phyloP scores from a whole-genome alignment of 2,797 vertebrate species.

The Epinephelus coioides region DNA sequence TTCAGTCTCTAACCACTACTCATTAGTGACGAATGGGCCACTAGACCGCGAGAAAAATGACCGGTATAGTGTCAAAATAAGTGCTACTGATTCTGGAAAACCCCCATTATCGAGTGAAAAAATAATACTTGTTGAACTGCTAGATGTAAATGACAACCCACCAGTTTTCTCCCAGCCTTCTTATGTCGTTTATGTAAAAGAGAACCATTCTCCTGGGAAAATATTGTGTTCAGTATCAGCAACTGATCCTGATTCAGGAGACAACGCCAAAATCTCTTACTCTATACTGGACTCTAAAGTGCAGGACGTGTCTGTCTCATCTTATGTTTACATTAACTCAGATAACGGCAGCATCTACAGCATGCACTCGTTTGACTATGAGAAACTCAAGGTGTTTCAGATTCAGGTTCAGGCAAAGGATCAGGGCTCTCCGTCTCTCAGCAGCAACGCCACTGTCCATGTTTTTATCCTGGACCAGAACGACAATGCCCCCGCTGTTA shows the following conservation, averaged over 20 bases:
- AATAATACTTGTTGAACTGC: constrained; percentile 77
- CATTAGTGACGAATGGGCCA: constrained; percentile 75
- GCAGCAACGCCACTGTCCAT: constrained; percentile 75
- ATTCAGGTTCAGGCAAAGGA: constrained; percentile 78
- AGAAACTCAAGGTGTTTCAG: constrained; percentile 79
- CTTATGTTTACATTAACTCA: constrained; percentile 83
- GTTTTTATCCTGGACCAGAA: constrained; percentile 83
- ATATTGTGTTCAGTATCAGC: constrained; percentile 86
- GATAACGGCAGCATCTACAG: constrained; percentile 83
- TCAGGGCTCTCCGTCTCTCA: constrained; percentile 75
- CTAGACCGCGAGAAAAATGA: constrained; percentile 80
- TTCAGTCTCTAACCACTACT: constrained; percentile 82
- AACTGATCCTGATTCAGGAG: constrained; percentile 83
- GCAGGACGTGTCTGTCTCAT: constrained; percentile 77
- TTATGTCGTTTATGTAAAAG: constrained; percentile 85
- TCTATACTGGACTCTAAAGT: constrained; percentile 79
- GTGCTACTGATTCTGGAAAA: constrained; percentile 79
- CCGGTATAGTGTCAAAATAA: constrained; percentile 77
- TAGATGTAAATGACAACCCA: constrained; percentile 89
- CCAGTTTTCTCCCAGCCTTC: constrained; percentile 82
- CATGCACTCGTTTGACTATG: constrained; percentile 82
- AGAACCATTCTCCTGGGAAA: constrained; percentile 85
- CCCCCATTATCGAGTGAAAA: constrained; percentile 80
- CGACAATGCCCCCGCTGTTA: constrained; percentile 81
- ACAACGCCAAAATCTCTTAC: constrained; percentile 86